These are phyloP conservation scores for Gyps fulvus DNA, from an alignment of 2,113 vertebrate species.

Conservation along the genomic window DNA sequence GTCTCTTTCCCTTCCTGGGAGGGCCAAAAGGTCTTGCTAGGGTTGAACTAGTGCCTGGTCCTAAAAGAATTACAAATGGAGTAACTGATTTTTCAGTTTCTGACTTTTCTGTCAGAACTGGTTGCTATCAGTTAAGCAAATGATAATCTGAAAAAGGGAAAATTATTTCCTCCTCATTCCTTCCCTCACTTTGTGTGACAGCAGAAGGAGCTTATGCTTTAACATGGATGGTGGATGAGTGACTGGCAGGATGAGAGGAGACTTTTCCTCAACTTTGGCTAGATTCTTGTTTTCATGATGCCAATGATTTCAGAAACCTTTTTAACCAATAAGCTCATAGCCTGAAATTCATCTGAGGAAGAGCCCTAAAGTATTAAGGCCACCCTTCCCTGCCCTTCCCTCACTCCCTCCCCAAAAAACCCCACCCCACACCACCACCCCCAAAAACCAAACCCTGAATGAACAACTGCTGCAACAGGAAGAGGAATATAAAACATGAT, in stretches of 20 bases:
- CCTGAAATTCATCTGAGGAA: neutral
- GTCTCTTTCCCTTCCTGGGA: neutral
- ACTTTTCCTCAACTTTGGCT: neutral
- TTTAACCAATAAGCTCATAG: neutral
- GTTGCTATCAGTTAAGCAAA: neutral
- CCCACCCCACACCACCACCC: accelerated
- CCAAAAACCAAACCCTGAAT: neutral
- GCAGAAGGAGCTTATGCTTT: neutral
- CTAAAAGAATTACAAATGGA: neutral
- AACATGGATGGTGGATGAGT: neutral
- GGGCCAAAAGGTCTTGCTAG: slow-evolving; percentile 5
- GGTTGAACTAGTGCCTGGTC: neutral
- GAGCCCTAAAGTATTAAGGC: neutral
- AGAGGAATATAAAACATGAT: neutral
- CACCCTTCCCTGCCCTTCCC: accelerated
- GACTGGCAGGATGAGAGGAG: neutral
- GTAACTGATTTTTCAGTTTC: neutral
- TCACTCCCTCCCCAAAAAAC: neutral
- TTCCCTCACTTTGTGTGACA: neutral
- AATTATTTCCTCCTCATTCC: neutral
- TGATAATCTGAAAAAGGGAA: neutral
- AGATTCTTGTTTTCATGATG: neutral
- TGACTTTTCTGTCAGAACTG: neutral
- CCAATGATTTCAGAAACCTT: neutral
- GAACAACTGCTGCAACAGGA: neutral